phyloP scores from a whole-genome alignment of 1,140 invertebrate species.

The Archivesica marissinica region DNA sequence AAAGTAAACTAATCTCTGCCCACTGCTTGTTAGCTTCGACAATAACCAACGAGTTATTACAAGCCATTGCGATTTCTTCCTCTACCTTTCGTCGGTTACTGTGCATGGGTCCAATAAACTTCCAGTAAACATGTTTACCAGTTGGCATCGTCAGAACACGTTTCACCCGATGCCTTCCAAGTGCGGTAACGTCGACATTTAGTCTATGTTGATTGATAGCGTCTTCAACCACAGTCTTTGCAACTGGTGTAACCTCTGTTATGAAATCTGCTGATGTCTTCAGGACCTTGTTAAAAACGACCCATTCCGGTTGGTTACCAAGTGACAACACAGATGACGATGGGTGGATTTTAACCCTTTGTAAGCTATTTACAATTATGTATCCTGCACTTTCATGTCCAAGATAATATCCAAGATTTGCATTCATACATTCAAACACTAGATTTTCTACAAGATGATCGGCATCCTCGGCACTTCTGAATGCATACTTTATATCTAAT shows the following conservation, averaged over 20 bases:
- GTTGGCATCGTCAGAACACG: constrained; percentile 63
- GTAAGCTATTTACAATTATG: constrained; percentile 60
- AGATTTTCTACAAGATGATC: constrained; percentile 63
- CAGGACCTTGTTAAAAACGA: constrained; percentile 72
- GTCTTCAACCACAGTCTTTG: constrained; percentile 66
- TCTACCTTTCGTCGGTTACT: constrained; percentile 66
- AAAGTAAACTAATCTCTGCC: constrained; percentile 69
- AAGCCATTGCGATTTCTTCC: constrained; percentile 35
- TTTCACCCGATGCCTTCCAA: constrained; percentile 54
- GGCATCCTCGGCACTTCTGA: constrained; percentile 53
- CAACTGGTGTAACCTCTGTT: constrained; percentile 72
- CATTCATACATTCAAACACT: constrained; percentile 65
- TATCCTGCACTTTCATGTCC: constrained; percentile 77
- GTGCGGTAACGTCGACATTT: constrained; percentile 60
- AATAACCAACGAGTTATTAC: constrained; percentile 57
- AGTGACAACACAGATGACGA: constrained; percentile 70
- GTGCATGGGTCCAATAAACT: constrained; percentile 72
- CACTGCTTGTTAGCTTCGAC: constrained; percentile 69
- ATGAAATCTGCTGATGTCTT: constrained; percentile 78
- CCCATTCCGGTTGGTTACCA: constrained; percentile 70
- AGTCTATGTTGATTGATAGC: constrained; percentile 56
- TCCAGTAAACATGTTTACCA: constrained; percentile 66
- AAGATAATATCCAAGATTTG: constrained; percentile 72
- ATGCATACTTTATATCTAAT: constrained; percentile 61
- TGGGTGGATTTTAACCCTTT: constrained; percentile 75